These are phyloP conservation scores for Meteorus colon DNA, from an alignment of 2,888 invertebrate species.

Conservation along the genomic window DNA sequence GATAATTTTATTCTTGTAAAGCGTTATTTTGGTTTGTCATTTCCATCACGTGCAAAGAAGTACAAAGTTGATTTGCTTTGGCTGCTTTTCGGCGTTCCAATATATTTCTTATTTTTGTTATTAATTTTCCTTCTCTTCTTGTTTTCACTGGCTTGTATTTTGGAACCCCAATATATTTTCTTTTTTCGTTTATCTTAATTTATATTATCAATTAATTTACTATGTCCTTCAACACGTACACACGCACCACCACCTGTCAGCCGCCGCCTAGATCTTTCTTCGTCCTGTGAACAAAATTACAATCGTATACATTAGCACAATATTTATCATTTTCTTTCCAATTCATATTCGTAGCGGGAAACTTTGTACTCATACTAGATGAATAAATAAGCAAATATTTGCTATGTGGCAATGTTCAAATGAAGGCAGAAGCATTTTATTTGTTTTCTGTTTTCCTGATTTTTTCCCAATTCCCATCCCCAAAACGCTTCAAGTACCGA, in stretches of 20 bases:
- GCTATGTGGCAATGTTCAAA: neutral
- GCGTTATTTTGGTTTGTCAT: neutral
- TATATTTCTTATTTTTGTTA: neutral
- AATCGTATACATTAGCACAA: neutral
- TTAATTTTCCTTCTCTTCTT: neutral
- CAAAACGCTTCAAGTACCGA: neutral
- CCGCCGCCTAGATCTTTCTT: slow-evolving; percentile 36
- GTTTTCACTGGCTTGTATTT: neutral
- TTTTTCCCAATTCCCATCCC: neutral
- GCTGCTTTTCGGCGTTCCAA: neutral
- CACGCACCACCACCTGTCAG: neutral
- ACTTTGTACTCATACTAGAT: neutral
- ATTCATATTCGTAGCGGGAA: neutral
- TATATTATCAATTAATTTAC: neutral
- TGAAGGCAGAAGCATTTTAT: neutral
- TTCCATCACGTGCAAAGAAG: neutral
- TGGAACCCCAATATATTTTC: neutral
- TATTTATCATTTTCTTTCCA: neutral
- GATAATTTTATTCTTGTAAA: neutral
- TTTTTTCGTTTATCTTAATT: neutral
- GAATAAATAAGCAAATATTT: neutral
- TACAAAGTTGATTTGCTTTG: neutral
- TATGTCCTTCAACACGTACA: neutral
- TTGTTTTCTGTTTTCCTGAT: neutral
- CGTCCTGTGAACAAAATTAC: slow-evolving; percentile 22